A percentile compares a stretch with the other conserved stretches of the same genome.
These are phyloP conservation scores for Myotis lucifugus DNA, from an alignment of 2,113 vertebrate genomes.

Conservation along the genomic window DNA sequence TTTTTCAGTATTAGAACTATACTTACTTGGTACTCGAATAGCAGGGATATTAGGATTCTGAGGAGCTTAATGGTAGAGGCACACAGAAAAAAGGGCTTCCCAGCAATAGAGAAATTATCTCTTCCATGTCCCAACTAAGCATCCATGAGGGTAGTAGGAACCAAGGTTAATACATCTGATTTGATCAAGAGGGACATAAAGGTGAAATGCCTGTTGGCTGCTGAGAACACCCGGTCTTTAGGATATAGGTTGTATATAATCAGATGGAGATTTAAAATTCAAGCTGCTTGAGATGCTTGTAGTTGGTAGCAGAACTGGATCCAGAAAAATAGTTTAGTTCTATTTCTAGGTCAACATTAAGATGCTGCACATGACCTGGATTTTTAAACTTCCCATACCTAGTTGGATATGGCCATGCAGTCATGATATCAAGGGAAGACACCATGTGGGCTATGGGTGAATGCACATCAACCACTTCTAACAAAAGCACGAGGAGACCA, in stretches of 20 bases:
- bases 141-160: not conserved
- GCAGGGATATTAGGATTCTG: conserved; percentile 46
- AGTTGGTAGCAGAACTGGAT: not conserved
- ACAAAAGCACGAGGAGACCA: not conserved
- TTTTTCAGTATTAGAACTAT: conserved; percentile 70
- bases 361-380: not conserved
- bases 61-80: not conserved
- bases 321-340: conserved; percentile 11
- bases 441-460: not conserved
- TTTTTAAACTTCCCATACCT: not conserved
- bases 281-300: not conserved
- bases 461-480: not conserved
- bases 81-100: not conserved
- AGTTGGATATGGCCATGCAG: not conserved
- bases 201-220: not conserved
- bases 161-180: not conserved
- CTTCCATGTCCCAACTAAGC: not conserved
- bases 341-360: not conserved
- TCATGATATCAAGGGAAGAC: not conserved
- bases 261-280: not conserved
- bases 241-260: not conserved
- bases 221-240: not conserved
- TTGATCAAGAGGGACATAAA: not conserved
- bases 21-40: not conserved
- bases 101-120: not conserved